Percentiles rank a stretch among this genome's conserved stretches.
phyloP scores from a whole-genome alignment of 2,113 vertebrate genomes.

The Calyptomena viridis region DNA sequence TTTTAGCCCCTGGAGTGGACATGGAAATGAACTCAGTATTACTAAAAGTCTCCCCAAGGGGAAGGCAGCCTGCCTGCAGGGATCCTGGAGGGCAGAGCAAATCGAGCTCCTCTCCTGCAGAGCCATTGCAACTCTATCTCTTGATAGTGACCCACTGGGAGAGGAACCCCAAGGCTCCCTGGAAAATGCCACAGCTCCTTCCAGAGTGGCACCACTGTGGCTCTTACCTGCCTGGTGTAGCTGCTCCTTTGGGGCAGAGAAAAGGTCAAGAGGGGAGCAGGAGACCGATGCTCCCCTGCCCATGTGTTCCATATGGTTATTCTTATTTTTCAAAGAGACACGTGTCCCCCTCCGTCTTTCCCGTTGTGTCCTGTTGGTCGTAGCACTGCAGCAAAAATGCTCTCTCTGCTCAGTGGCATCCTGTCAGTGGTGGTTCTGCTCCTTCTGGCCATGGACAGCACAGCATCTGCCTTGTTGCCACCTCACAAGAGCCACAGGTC shows the following conservation, averaged over 20 bases:
- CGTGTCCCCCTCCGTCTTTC: constrained; percentile 11
- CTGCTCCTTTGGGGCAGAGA: constrained; percentile 6
- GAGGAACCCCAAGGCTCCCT: background rate
- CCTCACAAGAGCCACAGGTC: background rate
- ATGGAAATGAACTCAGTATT: constrained; percentile 70
- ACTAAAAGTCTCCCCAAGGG: constrained; percentile 33
- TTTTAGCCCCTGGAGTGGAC: constrained; percentile 18
- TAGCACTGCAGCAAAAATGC: background rate
- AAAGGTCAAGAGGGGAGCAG: constrained; percentile 13
- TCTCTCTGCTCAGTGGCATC: constrained; percentile 27
- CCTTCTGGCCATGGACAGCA: constrained; percentile 17
- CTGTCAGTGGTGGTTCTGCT: background rate
- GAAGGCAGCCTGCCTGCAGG: constrained; percentile 23
- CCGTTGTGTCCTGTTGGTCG: constrained; percentile 36
- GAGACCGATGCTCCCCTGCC: background rate
- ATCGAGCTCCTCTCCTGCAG: constrained; percentile 23
- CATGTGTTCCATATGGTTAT: constrained; percentile 42
- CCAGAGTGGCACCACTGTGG: background rate
- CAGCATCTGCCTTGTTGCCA: background rate
- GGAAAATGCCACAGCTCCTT: background rate
- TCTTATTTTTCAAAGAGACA: constrained; percentile 47
- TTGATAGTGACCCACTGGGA: background rate
- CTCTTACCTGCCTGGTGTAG: background rate
- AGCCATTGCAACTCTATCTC: background rate
- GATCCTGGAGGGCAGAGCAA: constrained; percentile 8